A percentile compares a stretch with the other conserved stretches of the same genome.
Conservation (phyloP, 2,797 vertebrate species). For the Rhinogobio ventralis region DNA sequence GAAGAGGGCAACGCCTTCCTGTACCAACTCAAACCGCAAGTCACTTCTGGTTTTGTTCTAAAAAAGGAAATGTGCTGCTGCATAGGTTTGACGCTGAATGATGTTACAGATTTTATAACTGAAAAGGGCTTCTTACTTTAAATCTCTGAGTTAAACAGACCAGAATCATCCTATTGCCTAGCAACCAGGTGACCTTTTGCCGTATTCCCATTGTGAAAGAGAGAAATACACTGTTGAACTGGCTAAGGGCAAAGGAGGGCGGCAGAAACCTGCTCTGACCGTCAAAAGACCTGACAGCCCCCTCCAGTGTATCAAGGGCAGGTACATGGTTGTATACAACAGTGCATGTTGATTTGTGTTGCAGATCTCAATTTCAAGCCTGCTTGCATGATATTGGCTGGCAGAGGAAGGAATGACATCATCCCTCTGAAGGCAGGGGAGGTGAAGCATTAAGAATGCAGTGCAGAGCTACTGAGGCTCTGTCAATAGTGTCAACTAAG, state of each 20-base stretch:
- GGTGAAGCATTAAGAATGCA: constrained; percentile 66
- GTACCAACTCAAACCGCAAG: constrained; percentile 33
- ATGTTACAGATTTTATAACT: neutral
- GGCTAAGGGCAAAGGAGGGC: neutral
- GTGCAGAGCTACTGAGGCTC: constrained; percentile 54
- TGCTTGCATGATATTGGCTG: constrained; percentile 48
- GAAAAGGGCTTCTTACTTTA: constrained; percentile 39
- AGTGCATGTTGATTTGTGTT: constrained; percentile 39
- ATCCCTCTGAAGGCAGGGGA: constrained; percentile 59
- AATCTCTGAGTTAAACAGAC: constrained; percentile 46
- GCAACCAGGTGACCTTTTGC: constrained; percentile 75
- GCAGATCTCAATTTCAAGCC: constrained; percentile 38
- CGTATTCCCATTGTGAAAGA: constrained; percentile 43
- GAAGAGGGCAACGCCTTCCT: constrained; percentile 30
- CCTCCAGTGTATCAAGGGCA: neutral
- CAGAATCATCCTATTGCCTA: constrained; percentile 67
- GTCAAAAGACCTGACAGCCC: constrained; percentile 1
- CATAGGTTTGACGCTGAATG: neutral
- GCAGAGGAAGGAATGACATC: constrained; percentile 63
- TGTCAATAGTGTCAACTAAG: constrained; percentile 73
- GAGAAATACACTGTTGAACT: constrained; percentile 19
- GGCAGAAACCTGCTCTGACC: constrained; percentile 27
- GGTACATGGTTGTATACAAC: neutral
- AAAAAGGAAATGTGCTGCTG: constrained; percentile 29
- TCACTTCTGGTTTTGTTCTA: constrained; percentile 52